Evolutionary conservation across 1,140 invertebrate genomes (phyloP), one percentile per base, ranked within the genome.

Genomic region (Drosophila repleta): DNA sequence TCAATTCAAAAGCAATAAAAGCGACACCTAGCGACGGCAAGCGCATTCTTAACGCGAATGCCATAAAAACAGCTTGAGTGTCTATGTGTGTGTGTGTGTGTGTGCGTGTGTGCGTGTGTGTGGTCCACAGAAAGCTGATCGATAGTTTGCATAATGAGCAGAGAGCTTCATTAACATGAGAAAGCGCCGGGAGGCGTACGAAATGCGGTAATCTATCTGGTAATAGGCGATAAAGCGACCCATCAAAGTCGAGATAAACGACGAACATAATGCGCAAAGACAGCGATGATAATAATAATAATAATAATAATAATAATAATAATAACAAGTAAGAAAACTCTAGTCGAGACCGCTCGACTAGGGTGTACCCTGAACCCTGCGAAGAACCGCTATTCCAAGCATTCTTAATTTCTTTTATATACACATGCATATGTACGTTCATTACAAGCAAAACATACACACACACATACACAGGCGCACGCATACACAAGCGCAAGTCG

Each of bases 101-200:
- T 29, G 21, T 26, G 29, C 20, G 10, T 32, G 13, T 18, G 37
- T 53, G 26, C 26, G 3, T 39, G 66, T 51, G 29, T 62, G 32
- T 49, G 21, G 29, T 21, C 51, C 26, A 55, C 17, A 8, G n/a
- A 43, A 10, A 35, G 51, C n/a, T 43, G 21, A 41, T 62, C 58
- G 43, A 69, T 41, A 56, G 67, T 69, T 69, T 69, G 67, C 67
- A 69, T 64, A 69, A 69, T 62, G 53, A 51, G 61, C 35, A 53
- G 29, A 55, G 29, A 55, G 66, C 35, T 51, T 67, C 56, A 66
- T 66, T 66, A 66, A 53, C 68, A 71, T 71, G 39, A 66, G 62
- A 71, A 71, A 66, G 68, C 68, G 68, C 68, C 11, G n/a, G 17
- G 48, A 26, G 57, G 66, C 41, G 26, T 37, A 21, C 17, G 35